These are phyloP conservation scores for Dryas iulia DNA, from an alignment of 1,140 invertebrate genomes.

Conservation along the genomic window DNA sequence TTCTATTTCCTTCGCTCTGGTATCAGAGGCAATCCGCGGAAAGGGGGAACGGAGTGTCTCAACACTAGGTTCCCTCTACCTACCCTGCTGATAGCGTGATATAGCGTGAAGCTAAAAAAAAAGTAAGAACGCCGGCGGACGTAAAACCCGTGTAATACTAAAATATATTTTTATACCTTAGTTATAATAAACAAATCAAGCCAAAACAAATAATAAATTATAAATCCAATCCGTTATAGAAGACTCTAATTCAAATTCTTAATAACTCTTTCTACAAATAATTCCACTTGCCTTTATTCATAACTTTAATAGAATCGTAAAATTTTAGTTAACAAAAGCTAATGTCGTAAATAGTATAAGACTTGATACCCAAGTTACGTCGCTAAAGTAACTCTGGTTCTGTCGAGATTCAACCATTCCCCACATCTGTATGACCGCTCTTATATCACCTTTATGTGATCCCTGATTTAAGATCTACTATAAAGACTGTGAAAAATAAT, in stretches of 20 bases:
- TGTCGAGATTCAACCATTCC: not conserved
- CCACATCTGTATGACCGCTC: conserved; percentile 5
- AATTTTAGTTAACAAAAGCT: not conserved
- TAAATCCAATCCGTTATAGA: too few species aligned
- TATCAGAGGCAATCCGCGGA: too few species aligned
- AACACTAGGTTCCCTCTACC: too few species aligned
- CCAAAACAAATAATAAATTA: too few species aligned
- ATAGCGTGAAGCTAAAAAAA: too few species aligned
- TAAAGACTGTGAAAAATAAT: not conserved
- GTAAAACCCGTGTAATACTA: too few species aligned
- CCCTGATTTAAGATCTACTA: not conserved
- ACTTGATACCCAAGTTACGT: not conserved
- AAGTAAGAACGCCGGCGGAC: too few species aligned
- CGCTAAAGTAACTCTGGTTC: not conserved
- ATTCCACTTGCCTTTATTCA: not conserved
- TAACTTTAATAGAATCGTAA: not conserved
- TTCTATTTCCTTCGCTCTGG: too few species aligned
- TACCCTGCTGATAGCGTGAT: too few species aligned
- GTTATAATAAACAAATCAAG: too few species aligned
- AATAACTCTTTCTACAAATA: not conserved
- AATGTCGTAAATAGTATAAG: not conserved
- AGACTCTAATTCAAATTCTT: not conserved
- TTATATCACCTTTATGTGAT: conserved; percentile 2
- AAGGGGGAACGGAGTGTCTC: too few species aligned
- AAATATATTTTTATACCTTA: too few species aligned